Percentiles rank a stretch among this genome's conserved stretches.
Conservation (phyloP, 2,888 invertebrate genomes). For the Ferrisia virgata region DNA sequence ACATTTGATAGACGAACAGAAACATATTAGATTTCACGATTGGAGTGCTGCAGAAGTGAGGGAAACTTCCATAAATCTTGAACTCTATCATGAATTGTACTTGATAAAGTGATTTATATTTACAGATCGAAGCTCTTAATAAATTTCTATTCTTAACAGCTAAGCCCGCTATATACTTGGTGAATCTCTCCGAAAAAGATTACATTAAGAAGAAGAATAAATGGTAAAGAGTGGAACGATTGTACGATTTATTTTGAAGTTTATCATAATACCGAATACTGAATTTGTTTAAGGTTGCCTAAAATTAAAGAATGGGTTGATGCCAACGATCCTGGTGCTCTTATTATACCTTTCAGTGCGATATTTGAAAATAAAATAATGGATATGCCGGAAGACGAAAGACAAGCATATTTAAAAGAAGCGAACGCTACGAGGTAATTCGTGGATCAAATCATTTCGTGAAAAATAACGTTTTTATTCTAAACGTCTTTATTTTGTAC, state of each 20-base stretch:
- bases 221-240: too few relatives aligned
- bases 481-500: neutral
- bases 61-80: slow-evolving; percentile 49
- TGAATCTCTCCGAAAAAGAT: slow-evolving; percentile 96
- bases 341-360: slow-evolving; percentile 94
- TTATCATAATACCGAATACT: too few relatives aligned
- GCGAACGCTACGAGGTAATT: slow-evolving; percentile 72
- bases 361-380: slow-evolving; percentile 79
- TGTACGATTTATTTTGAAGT: too few relatives aligned
- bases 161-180: slow-evolving; percentile 94
- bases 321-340: slow-evolving; percentile 89
- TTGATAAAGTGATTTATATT: neutral
- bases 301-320: slow-evolving; percentile 99
- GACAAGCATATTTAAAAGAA: slow-evolving; percentile 77
- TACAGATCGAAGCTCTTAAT: slow-evolving; percentile 90
- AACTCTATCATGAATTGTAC: neutral
- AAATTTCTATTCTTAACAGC: slow-evolving; percentile 94
- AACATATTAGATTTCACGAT: slow-evolving; percentile 86
- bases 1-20: slow-evolving; percentile 81
- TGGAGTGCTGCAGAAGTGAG: slow-evolving; percentile 91
- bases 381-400: slow-evolving; percentile 79
- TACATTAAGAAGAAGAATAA: slow-evolving; percentile 98
- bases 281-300: slow-evolving; percentile 66
- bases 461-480: neutral
- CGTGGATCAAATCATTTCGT: neutral